A percentile compares a stretch with the other conserved stretches of the same genome.
Conservation (phyloP, 2,113 vertebrate species). For the Spea multiplicata region DNA sequence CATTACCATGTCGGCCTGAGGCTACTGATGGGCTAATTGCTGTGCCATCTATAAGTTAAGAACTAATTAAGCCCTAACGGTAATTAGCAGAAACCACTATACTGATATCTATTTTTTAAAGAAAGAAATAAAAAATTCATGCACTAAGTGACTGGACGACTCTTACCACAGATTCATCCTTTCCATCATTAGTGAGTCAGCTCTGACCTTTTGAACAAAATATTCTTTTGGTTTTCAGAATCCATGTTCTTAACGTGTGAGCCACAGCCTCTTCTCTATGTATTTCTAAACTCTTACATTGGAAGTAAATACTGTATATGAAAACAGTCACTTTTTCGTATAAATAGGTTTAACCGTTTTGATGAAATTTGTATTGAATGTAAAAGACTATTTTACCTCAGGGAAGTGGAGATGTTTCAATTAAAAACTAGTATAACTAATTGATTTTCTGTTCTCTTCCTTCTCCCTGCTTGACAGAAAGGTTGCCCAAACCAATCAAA, state of each 20-base stretch:
- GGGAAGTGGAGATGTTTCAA: too few relatives aligned
- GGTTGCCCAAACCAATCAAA: too few relatives aligned
- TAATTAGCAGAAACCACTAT: constrained; percentile 27
- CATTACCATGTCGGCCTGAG: background rate
- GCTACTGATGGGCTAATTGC: background rate
- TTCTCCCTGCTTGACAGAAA: too few relatives aligned
- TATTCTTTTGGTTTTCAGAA: background rate
- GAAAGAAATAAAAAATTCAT: constrained; percentile 31
- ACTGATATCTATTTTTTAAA: constrained; percentile 13
- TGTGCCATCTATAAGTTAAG: constrained; percentile 10
- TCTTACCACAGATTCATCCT: background rate
- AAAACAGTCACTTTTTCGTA: too few relatives aligned
- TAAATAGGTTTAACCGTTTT: too few relatives aligned
- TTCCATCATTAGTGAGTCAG: background rate
- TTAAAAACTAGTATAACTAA: too few relatives aligned
- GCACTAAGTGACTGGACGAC: constrained; percentile 15
- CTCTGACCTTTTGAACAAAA: constrained; percentile 10
- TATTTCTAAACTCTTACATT: too few relatives aligned
- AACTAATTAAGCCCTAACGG: constrained; percentile 37
- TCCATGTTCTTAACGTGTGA: background rate
- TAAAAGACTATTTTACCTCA: too few relatives aligned
- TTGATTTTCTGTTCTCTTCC: too few relatives aligned
- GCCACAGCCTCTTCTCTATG: background rate
- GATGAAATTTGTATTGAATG: too few relatives aligned
- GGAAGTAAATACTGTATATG: too few relatives aligned